Conservation (phyloP, 2,888 invertebrate species). For the Torymus aiolomorphi region DNA sequence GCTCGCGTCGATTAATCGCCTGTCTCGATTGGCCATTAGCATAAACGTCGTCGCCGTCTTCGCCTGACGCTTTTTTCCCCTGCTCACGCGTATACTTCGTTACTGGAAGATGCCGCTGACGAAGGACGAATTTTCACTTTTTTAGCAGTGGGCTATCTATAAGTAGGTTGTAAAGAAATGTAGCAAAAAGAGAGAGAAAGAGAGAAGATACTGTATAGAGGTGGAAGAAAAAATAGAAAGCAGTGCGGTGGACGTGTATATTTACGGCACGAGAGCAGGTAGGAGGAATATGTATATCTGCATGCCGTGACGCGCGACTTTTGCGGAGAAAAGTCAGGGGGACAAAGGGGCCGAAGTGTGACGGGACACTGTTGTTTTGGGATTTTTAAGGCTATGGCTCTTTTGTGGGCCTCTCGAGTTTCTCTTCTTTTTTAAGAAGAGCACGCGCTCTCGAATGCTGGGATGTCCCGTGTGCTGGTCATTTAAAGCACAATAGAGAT, state of each 20-base stretch:
- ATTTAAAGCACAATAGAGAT: no score
- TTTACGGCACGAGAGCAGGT: neutral
- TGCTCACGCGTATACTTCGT: constrained; percentile 21
- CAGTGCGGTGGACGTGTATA: constrained; percentile 9
- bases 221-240: neutral
- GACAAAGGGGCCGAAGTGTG: constrained; percentile 3
- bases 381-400: neutral
- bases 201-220: neutral
- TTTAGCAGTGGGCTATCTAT: constrained; percentile 21
- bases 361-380: neutral
- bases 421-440: no score
- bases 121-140: constrained; percentile 49
- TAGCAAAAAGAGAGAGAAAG: neutral
- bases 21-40: constrained; percentile 12
- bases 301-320: neutral
- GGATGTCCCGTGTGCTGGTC: no score
- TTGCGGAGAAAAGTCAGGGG: constrained; percentile 2
- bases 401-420: neutral
- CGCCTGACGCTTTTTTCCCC: neutral
- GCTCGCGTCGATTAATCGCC: constrained; percentile 14
- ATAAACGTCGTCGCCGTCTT: neutral
- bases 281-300: neutral
- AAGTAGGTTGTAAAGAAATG: neutral
- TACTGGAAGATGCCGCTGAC: neutral
- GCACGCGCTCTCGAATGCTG: no score